Base-by-base conservation (phyloP, 2,888 invertebrate genomes). In the Emmelina monodactyla region DNA sequence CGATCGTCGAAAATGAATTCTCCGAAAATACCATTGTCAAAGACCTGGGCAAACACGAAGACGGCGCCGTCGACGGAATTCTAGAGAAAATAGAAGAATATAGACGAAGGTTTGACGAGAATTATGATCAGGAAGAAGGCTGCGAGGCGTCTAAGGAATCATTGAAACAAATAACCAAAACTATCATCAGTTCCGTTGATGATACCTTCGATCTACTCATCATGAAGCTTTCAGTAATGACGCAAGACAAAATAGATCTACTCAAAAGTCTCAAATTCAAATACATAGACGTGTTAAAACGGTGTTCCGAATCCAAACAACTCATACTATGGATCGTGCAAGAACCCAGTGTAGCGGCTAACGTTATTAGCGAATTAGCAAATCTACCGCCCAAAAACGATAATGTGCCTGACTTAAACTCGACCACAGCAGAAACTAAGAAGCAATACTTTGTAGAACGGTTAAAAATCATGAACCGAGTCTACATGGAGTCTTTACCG, bases 1-100 rank as follows among this genome's bases (percentile, higher is more conserved):
- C 73, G 41, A 55, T 56, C 0, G 69, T 76, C 62, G 37, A 73
- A 2, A 62, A 68, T 7, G 76, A 70, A 31, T 79, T 75, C 37
- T 73, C 71, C 37, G n/a, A n/a, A n/a, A n/a, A n/a, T n/a, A 59
- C 55, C 7, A 69, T 71, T 38, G 70, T 79, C 13, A 60, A 66
- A 44, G 68, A 72, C 14, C 40, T 75, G 36, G 67, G 72, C 0
- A 58, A 51, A 0, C 71, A 68, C 29, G 57, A 43, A 29, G 43
- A 29, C 1, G 53, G 33, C 28, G 69, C 72, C 1, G 56, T 49
- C 0, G 71, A 71, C 14, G 62, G 59, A 22, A 58, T 72, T 2
- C 45, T 63, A 5, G 65, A 65, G 3, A 71, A 68, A 36, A 48
- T 69, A n/a, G 75, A 72, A 1, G 25, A 25, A 25, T 25, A 25